Evolutionary conservation across 2,113 vertebrate genomes (phyloP).

Genomic region (Petrocephalus microphthalmus): DNA sequence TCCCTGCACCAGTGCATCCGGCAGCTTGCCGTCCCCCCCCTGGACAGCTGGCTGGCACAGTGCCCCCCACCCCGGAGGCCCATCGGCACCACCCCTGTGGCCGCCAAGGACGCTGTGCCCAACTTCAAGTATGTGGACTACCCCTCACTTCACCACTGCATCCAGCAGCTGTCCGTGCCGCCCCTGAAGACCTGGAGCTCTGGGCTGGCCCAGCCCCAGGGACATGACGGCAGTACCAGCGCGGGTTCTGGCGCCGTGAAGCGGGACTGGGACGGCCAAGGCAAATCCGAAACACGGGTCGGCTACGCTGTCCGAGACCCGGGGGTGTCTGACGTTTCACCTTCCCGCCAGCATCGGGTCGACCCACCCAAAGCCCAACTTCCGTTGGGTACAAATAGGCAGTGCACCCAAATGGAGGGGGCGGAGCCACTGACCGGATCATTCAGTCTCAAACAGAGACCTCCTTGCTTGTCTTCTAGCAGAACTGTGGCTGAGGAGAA

Average conservation of each 20-base stretch:
- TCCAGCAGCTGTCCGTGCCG: slow-evolving; percentile 47
- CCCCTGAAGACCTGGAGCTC: slow-evolving; percentile 46
- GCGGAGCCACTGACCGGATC: not conserved
- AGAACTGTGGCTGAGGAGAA: not conserved
- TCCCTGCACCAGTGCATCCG: slow-evolving; percentile 48
- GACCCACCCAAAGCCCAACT: not conserved
- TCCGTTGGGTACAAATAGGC: not conserved
- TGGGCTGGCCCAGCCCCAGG: slow-evolving; percentile 18
- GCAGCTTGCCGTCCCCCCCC: slow-evolving; percentile 41
- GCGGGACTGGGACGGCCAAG: slow-evolving; percentile 1
- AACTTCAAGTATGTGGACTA: slow-evolving; percentile 49
- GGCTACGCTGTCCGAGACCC: not conserved
- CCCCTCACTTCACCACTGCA: slow-evolving; percentile 48
- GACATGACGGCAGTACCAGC: not conserved
- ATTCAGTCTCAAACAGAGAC: not conserved
- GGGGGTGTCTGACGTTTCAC: not conserved
- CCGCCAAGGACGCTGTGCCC: slow-evolving; percentile 34
- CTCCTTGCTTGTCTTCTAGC: not conserved
- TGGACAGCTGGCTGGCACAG: slow-evolving; percentile 37
- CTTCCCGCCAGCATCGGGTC: not conserved
- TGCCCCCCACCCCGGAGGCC: slow-evolving; percentile 19
- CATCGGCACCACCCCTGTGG: slow-evolving; percentile 13
- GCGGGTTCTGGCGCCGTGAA: not conserved
- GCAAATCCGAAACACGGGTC: not conserved
- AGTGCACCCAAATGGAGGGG: not conserved